These are phyloP conservation scores for Tauraco erythrolophus DNA, from an alignment of 2,113 vertebrate genomes.

Conservation along the genomic window DNA sequence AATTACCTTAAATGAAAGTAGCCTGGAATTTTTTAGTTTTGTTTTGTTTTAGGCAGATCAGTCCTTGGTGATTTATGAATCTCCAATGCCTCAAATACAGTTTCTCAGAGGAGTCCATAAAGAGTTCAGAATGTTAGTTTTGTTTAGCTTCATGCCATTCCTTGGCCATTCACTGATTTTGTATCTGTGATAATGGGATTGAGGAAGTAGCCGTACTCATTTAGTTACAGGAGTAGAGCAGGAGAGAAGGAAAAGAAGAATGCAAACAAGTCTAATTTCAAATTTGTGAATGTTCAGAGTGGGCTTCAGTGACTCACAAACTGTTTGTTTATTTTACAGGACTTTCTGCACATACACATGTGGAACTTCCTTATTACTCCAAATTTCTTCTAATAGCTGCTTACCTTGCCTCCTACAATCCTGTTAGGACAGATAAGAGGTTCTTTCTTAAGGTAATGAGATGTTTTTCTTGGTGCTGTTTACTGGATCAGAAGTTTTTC, in stretches of 20 bases:
- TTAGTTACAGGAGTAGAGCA: neutral
- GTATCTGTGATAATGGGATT: neutral
- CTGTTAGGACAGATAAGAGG: slow-evolving; percentile 93
- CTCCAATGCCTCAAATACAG: neutral
- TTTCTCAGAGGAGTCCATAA: neutral
- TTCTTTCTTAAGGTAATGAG: slow-evolving; percentile 94
- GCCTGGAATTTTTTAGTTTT: neutral
- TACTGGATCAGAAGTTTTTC: neutral
- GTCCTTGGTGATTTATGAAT: neutral
- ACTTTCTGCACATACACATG: slow-evolving; percentile 91
- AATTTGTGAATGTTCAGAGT: neutral
- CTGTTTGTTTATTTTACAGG: slow-evolving; percentile 72
- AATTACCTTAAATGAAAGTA: neutral
- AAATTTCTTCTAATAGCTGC: slow-evolving; percentile 97
- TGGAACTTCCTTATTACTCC: slow-evolving; percentile 97
- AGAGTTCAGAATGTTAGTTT: neutral
- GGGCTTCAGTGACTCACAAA: neutral
- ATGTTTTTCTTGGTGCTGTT: neutral
- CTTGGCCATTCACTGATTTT: neutral
- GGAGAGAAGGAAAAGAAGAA: neutral
- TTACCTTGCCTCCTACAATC: slow-evolving; percentile 96
- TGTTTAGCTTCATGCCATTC: neutral
- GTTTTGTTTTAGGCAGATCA: neutral
- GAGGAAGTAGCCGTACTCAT: neutral
- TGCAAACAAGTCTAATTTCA: neutral